Conservation (phyloP, 2,113 vertebrate genomes). For the Ceuthmochares aereus region DNA sequence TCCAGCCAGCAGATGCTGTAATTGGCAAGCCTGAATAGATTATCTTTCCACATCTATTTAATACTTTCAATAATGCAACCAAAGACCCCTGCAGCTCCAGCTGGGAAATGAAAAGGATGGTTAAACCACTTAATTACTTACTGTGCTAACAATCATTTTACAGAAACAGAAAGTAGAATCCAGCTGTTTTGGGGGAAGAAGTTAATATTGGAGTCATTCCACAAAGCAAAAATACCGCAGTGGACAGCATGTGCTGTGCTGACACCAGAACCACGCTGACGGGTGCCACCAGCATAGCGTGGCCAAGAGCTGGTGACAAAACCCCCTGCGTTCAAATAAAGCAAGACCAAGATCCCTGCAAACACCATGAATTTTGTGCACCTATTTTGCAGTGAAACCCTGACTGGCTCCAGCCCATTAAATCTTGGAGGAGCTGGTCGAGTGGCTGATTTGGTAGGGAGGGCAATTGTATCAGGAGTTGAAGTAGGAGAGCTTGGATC, state of each 20-base stretch:
- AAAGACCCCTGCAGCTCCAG: slow-evolving; percentile 19
- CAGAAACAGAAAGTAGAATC: background rate
- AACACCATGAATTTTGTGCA: background rate
- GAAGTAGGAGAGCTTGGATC: background rate
- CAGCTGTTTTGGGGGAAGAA: background rate
- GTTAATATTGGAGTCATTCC: background rate
- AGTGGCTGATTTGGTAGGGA: fast-evolving
- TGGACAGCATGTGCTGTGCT: background rate
- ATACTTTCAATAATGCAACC: slow-evolving; percentile 2
- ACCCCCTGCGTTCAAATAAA: background rate
- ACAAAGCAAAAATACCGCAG: background rate
- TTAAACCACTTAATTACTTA: slow-evolving; percentile 33
- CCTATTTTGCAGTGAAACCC: background rate
- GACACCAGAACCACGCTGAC: background rate
- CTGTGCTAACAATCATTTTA: background rate
- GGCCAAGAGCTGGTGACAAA: background rate
- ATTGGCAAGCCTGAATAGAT: slow-evolving; percentile 2
- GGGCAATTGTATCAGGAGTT: background rate
- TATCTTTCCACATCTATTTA: slow-evolving; percentile 34
- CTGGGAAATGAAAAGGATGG: slow-evolving; percentile 9
- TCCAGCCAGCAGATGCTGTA: background rate
- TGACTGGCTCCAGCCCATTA: background rate
- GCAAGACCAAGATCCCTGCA: background rate
- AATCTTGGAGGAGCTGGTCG: background rate
- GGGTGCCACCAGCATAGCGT: background rate